Evolutionary conservation across 2,888 invertebrate species (phyloP).

Genomic region (Pristionchus japonicus): DNA sequence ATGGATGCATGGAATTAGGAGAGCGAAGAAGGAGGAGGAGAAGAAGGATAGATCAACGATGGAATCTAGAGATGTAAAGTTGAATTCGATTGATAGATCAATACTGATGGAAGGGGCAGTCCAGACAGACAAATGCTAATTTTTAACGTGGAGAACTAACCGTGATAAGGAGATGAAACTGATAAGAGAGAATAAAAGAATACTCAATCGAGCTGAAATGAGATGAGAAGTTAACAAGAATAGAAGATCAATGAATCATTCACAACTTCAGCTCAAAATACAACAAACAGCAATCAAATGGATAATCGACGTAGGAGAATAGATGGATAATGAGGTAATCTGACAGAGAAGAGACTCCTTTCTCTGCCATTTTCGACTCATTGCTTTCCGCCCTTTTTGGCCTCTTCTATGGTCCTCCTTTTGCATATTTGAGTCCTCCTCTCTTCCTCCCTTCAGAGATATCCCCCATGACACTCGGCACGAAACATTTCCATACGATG

Average conservation of each 20-base stretch:
- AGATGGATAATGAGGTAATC: background rate
- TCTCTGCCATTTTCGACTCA: constrained; percentile 12
- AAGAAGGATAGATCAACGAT: constrained; percentile 1
- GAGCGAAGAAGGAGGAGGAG: background rate
- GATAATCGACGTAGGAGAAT: background rate
- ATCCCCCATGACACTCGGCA: background rate
- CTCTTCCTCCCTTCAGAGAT: background rate
- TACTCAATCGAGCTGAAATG: background rate
- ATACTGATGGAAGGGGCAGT: background rate
- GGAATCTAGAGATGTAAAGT: background rate
- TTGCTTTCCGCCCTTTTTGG: background rate
- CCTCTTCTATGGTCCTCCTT: constrained; percentile 9
- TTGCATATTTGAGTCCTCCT: constrained; percentile 32
- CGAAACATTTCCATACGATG: constrained; percentile 17
- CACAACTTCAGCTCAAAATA: background rate
- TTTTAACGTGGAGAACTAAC: background rate
- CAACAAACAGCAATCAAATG: background rate
- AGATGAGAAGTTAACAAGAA: background rate
- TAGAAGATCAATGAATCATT: background rate
- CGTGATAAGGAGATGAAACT: constrained; percentile 13
- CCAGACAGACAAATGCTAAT: constrained; percentile 18
- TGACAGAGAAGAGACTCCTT: background rate
- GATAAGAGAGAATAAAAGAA: constrained; percentile 33
- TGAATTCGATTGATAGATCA: background rate
- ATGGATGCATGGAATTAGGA: constrained; percentile 1